A percentile compares a stretch with the other conserved stretches of the same genome.
Conservation (phyloP, 2,113 vertebrate genomes). For the Mormyrus iriodes region DNA sequence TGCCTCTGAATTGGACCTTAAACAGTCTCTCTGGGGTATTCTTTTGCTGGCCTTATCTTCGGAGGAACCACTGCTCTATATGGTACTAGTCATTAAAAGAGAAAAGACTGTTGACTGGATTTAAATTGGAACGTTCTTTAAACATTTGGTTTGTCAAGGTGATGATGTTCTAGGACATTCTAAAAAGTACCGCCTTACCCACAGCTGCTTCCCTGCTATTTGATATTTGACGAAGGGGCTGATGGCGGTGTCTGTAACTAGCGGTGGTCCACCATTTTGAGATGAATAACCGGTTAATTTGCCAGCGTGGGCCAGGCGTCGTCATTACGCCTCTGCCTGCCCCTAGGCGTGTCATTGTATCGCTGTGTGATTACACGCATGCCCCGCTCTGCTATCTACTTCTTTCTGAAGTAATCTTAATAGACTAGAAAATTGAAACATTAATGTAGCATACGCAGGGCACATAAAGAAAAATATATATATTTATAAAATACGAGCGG, state of each 20-base stretch:
- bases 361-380: conserved; percentile 80
- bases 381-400: conserved; percentile 78
- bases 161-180: neutral
- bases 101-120: neutral
- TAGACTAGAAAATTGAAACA: conserved; percentile 86
- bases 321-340: neutral
- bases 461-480: conserved; percentile 62
- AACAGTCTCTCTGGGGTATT: neutral
- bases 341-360: conserved; percentile 40
- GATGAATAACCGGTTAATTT: conserved; percentile 4
- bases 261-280: neutral
- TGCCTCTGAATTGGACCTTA: neutral
- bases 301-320: neutral
- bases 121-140: neutral
- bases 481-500: conserved; percentile 80
- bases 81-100: neutral
- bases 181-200: neutral
- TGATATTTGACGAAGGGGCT: neutral
- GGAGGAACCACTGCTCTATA: neutral
- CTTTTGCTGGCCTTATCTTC: neutral
- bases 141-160: neutral
- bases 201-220: neutral
- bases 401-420: conserved; percentile 82
- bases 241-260: neutral
- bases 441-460: conserved; percentile 82